A percentile compares a stretch with the other conserved stretches of the same genome.
Conservation (phyloP, 2,888 invertebrate genomes). For the Nebria brevicollis region DNA sequence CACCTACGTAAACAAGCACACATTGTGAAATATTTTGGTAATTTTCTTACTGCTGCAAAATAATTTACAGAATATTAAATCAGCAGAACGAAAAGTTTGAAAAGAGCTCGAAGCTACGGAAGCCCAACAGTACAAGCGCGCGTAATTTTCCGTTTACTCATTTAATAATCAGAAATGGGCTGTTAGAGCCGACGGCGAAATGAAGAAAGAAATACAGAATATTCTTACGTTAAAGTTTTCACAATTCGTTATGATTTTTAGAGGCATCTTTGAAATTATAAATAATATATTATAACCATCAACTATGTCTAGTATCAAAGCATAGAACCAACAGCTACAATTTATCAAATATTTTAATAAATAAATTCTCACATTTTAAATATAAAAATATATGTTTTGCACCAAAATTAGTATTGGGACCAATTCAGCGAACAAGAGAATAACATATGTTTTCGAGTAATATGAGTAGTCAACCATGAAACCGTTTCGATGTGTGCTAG, state of each 20-base stretch:
- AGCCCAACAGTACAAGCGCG: neutral
- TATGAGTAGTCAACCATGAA: too few relatives aligned
- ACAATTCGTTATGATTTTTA: neutral
- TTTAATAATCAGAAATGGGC: slow-evolving; percentile 32
- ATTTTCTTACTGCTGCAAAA: slow-evolving; percentile 35
- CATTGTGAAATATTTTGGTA: slow-evolving; percentile 23
- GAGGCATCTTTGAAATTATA: neutral
- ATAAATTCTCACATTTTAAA: too few relatives aligned
- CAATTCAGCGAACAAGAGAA: too few relatives aligned
- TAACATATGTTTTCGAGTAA: too few relatives aligned
- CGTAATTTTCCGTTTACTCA: slow-evolving; percentile 35
- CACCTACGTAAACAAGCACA: neutral
- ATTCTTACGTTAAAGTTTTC: neutral
- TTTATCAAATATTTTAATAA: too few relatives aligned
- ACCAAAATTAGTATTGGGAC: too few relatives aligned
- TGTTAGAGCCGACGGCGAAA: slow-evolving; percentile 2
- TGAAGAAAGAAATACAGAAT: neutral
- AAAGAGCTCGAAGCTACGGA: slow-evolving; percentile 4
- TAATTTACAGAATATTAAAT: slow-evolving; percentile 40
- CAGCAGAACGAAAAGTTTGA: slow-evolving; percentile 28
- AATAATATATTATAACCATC: neutral
- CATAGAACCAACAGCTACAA: too few relatives aligned
- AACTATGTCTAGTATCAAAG: too few relatives aligned
- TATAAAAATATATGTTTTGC: too few relatives aligned
- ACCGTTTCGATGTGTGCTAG: too few relatives aligned